A percentile compares a stretch with the other conserved stretches of the same genome.
These are phyloP conservation scores for Spisula solida DNA, from an alignment of 2,888 invertebrate genomes.

Conservation along the genomic window DNA sequence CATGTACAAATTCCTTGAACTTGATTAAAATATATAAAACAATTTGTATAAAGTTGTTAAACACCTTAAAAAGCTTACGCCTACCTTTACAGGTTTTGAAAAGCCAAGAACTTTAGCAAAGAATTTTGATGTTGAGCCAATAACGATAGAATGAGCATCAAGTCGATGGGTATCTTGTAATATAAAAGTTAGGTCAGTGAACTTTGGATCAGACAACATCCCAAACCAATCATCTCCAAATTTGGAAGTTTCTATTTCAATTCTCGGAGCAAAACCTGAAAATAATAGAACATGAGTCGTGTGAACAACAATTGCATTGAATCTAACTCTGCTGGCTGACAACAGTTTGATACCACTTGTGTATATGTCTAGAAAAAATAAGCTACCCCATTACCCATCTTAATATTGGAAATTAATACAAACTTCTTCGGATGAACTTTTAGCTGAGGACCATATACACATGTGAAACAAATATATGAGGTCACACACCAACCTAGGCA, in stretches of 20 bases:
- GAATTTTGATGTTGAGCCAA: slow-evolving; percentile 82
- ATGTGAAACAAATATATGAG: too few species aligned
- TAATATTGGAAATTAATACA: too few species aligned
- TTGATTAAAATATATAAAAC: too few species aligned
- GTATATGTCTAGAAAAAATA: too few species aligned
- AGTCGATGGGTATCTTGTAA: slow-evolving; percentile 76
- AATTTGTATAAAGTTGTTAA: too few species aligned
- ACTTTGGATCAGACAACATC: slow-evolving; percentile 78
- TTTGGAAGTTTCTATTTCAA: slow-evolving; percentile 82
- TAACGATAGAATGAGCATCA: slow-evolving; percentile 80
- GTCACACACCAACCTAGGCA: too few species aligned
- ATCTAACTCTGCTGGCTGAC: not conserved
- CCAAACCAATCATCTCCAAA: slow-evolving; percentile 83
- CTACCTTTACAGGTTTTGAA: slow-evolving; percentile 65
- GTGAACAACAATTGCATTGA: not conserved
- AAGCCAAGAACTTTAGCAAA: slow-evolving; percentile 79
- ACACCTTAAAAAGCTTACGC: not conserved
- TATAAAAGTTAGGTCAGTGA: slow-evolving; percentile 82
- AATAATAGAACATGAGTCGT: not conserved
- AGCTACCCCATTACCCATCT: too few species aligned
- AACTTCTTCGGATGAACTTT: too few species aligned
- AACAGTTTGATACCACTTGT: too few species aligned
- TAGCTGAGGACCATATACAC: too few species aligned
- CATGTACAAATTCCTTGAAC: too few species aligned
- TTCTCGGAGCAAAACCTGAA: slow-evolving; percentile 83